Evolutionary conservation across 1,140 invertebrate species (phyloP), one percentile per base, ranked within the genome.

Genomic region (Brachionus asplanchnoidis): DNA sequence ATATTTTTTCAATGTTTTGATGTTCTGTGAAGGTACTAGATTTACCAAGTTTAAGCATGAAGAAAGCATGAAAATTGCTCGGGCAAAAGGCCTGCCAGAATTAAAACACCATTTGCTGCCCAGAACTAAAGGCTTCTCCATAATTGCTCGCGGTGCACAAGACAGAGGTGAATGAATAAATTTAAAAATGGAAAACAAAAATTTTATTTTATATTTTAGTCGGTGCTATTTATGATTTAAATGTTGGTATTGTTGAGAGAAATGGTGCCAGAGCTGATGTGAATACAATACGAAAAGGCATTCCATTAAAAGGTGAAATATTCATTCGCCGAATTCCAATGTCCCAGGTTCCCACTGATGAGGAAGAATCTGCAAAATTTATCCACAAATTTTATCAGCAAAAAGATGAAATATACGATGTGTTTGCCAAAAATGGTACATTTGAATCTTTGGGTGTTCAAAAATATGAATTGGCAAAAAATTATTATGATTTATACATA

Each of bases 21-120:
- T 98, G 17, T 97, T 95, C 87, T 94, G 95, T 8, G 97, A 98
- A 91, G 97, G 97, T 5, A 98, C 97, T 1, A 91, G 97, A 53
- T 97, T 96, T 86, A 97, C 95, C 0, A 89, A 92, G 78, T 92
- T 93, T 86, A 98, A 98, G 88, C 94, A 96, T 87, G 92, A 94
- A 89, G 93, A 93, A 0, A 96, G 95, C 85, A 91, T 95, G 87
- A 94, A 95, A 86, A 96, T 97, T 88, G 95, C 95, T 0, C 91
- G 92, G 87, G 93, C 95, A 86, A 94, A 95, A 86, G 94, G 94
- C 86, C 91, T 97, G 85, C 93, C 95, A 2, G 89, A 93, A 86
- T 90, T 97, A 36, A 95, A 96, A 87, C 93, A 97, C 88, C 95
- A 97, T 90, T 91, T 98, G 36, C 93, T 95, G 44, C 97, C 97